Base-by-base conservation (phyloP, 2,888 invertebrate genomes). In the Chydorus sphaericus region DNA sequence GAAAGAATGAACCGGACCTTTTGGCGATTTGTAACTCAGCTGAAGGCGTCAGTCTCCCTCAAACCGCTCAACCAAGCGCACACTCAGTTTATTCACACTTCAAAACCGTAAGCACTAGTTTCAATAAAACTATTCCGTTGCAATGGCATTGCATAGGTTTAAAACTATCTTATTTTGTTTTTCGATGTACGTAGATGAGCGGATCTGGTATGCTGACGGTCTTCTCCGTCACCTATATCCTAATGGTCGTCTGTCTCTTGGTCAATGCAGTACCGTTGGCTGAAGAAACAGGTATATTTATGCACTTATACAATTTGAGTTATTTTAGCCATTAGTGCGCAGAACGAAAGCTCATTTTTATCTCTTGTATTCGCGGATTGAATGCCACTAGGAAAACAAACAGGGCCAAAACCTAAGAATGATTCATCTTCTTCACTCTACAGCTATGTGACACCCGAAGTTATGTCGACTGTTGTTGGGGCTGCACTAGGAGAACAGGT, bases 401-500 rank as follows among this genome's bases (percentile, higher is more conserved):
- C 29, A 52, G 36, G 36, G 8, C 37, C 36, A 4, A 23, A 52
- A 20, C 8, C 39, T 18, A 52, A 52, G 14, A 52, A 52, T 26
- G 33, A 52, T 4, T 31, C 52, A 16, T 16, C 36, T 14, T 33
- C 33, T 23, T 10, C 20, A 4, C 20, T 52, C 26, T 52, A 52
- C 37, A 37, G 36, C 36, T 52, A 52, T 23, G 52, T 52, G 2
- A 26, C 52, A 31, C 52, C 52, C 14, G 57, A 57, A 44, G 39
- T 39, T 11, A 38, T 57, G 29, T 44, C 38, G 14, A 29, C 57
- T 10, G 54, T 48, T 23, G 54, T 57, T 26, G 57, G 57, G n/a
- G 57, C 57, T 29, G 57, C 57, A 26, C 28, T 54, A 23, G 57
- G 57, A 16, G 57, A 57, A 6, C 39, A n/a, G n/a, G n/a, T n/a